Evolutionary conservation across 2,797 vertebrate genomes (phyloP).

Genomic region (Acridotheres tristis): DNA sequence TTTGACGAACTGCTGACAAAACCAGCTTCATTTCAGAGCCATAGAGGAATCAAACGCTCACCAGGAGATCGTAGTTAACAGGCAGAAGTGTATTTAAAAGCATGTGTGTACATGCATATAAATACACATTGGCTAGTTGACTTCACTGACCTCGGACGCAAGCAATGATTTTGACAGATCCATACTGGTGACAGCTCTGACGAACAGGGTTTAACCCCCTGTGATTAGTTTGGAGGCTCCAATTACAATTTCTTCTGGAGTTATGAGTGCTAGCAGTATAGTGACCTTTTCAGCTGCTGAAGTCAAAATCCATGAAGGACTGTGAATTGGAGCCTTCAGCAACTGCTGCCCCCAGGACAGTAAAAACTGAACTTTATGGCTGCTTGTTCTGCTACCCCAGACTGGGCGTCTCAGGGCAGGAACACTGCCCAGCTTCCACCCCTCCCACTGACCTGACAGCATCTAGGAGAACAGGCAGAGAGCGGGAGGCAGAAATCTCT

Average conservation of each 20-base stretch:
- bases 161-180: background rate
- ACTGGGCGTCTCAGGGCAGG: background rate
- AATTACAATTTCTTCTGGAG: background rate
- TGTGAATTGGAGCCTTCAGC: background rate
- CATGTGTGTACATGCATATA: background rate
- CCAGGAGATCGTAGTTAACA: background rate
- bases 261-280: background rate
- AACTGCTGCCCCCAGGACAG: background rate
- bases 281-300: background rate
- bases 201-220: background rate
- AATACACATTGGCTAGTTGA: background rate
- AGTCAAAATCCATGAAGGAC: background rate
- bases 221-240: background rate
- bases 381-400: background rate
- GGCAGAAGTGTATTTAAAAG: background rate
- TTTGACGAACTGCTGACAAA: constrained; percentile 38
- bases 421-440: background rate
- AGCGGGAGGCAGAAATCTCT: constrained; percentile 4
- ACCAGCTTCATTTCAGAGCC: background rate
- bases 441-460: background rate
- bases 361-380: background rate
- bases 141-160: background rate
- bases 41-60: background rate
- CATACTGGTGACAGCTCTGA: background rate
- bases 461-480: background rate